Conservation (phyloP, 2,113 vertebrate species). For the Notechis scutatus region DNA sequence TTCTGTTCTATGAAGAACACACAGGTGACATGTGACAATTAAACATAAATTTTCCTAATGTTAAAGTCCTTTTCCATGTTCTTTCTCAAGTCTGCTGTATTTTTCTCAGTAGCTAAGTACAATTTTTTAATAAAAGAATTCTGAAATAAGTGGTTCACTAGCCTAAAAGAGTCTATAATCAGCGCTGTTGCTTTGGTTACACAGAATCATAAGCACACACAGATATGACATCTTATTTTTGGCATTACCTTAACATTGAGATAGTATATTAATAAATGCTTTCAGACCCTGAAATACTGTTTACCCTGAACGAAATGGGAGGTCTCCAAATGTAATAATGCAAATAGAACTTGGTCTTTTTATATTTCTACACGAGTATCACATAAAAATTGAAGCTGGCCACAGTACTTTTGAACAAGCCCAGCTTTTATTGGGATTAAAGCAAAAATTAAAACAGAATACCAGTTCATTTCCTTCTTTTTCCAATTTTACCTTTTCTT, state of each 20-base stretch:
- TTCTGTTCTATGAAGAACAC: neutral
- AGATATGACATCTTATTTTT: conserved; percentile 2
- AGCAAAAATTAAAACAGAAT: neutral
- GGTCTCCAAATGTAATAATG: neutral
- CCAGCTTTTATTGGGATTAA: neutral
- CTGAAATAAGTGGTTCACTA: neutral
- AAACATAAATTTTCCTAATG: neutral
- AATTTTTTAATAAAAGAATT: neutral
- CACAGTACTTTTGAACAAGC: neutral
- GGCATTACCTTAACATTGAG: neutral
- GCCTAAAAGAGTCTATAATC: neutral
- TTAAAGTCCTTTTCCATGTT: neutral
- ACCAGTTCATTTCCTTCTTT: neutral
- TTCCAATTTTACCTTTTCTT: neutral
- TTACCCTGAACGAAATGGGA: neutral
- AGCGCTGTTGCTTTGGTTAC: conserved; percentile 12
- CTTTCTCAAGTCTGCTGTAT: neutral
- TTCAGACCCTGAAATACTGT: neutral
- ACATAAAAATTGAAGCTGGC: neutral
- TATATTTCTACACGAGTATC: neutral
- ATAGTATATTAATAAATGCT: neutral
- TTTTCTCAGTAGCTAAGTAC: neutral
- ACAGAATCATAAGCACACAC: neutral
- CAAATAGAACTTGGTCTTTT: neutral
- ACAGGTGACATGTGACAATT: neutral